Percentiles rank a stretch among this genome's conserved stretches.
These are phyloP conservation scores for Mystacides longicornis DNA, from an alignment of 2,888 invertebrate genomes.

Conservation along the genomic window DNA sequence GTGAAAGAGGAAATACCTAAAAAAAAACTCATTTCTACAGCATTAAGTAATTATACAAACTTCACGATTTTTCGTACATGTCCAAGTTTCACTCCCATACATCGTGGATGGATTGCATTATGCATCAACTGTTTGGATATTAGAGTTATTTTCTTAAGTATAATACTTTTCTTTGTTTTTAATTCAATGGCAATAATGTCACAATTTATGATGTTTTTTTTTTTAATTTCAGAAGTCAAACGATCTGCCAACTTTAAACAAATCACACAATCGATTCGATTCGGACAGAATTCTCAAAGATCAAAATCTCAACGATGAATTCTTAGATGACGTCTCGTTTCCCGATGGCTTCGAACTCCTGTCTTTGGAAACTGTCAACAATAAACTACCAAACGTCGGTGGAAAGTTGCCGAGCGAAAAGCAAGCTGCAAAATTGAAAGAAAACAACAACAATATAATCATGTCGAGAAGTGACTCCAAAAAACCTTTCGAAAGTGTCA, in stretches of 20 bases:
- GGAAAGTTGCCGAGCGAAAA: conserved; percentile 37
- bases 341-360: conserved; percentile 32
- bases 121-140: no score
- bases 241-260: conserved; percentile 12
- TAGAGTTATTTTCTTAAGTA: no score
- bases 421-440: conserved; percentile 3
- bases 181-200: not conserved
- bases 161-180: not conserved
- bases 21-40: no score
- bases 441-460: conserved; percentile 9
- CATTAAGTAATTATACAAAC: no score
- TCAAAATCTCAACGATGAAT: conserved; percentile 36
- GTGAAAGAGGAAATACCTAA: no score
- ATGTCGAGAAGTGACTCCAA: conserved; percentile 3
- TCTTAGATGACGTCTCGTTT: conserved; percentile 41
- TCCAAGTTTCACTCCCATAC: no score
- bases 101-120: no score
- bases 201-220: not conserved
- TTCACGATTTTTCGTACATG: no score
- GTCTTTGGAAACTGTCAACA: conserved; percentile 32
- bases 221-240: conserved; percentile 9
- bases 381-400: conserved; percentile 38
- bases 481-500: conserved; percentile 4
- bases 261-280: conserved; percentile 27
- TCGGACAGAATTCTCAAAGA: conserved; percentile 39